Evolutionary conservation across 2,888 invertebrate species (phyloP), one percentile per base, ranked within the genome.

Genomic region (Amphipyra tragopoginis): DNA sequence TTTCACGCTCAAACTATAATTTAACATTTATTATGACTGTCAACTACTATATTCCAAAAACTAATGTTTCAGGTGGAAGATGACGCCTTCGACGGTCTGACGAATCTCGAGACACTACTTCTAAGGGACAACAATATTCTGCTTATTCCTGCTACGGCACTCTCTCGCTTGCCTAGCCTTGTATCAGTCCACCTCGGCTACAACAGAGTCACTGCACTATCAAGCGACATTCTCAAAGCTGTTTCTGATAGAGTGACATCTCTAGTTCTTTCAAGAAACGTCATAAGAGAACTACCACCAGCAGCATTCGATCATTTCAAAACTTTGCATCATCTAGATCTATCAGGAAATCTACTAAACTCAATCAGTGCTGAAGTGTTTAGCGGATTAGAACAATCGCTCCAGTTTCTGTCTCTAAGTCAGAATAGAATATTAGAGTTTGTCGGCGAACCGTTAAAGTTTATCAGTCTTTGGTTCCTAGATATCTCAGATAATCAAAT

Each of bases 41-140:
- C 1, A 10, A 4, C 9, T 10, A 7, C 1, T 10, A 11, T 36
- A 11, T 36, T 36, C 9, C 2, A 36, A 36, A 36, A 36, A 39
- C n/a, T 34, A 63, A 61, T 49, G 10, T 86, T 86, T 21, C 91
- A 98, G 98, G 97, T 98, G 65, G 98, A 98, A 92, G 98, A 98
- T 79, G 97, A 98, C 72, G 97, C 98, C 0, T 97, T 98, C 80
- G 97, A 98, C 84, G 98, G 98, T 0, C 90, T 98, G 68, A 96
- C 96, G 36, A 97, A 96, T 75, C 92, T 98, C 13, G 96, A 97
- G 87, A 96, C 97, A 39, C 92, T 98, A 0, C 96, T 97, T 33
- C 94, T 98, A 9, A 96, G 97, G 79, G 98, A 98, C 87, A 98
- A 98, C 90, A 98, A 98, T 73, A 97, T 98, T 56, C 95, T 98